phyloP scores from a whole-genome alignment of 1,140 invertebrate genomes.

The Drosophila aff. region DNA sequence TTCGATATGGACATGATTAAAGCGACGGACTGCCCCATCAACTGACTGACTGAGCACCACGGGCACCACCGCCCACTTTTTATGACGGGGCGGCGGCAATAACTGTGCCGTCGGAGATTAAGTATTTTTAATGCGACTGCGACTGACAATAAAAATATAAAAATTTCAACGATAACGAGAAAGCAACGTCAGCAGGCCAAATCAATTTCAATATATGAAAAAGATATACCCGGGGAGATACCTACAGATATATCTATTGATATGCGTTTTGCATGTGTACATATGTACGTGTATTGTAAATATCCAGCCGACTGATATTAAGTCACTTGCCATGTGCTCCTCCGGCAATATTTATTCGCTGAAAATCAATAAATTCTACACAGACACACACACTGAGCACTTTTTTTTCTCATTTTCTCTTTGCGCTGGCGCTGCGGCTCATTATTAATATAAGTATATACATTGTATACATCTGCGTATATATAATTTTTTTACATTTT shows the following conservation, averaged over 20 bases:
- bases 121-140: constrained; percentile 82
- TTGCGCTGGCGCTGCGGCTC: constrained; percentile 61
- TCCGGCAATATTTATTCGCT: constrained; percentile 63
- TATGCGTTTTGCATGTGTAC: constrained; percentile 41
- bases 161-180: constrained; percentile 77
- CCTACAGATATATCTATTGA: constrained; percentile 20
- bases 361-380: constrained; percentile 68
- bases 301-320: constrained; percentile 57
- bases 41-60: constrained; percentile 7
- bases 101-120: constrained; percentile 74
- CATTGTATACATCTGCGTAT: constrained; percentile 56
- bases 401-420: constrained; percentile 59
- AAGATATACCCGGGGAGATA: constrained; percentile 29
- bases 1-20: constrained; percentile 81
- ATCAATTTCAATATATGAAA: constrained; percentile 73
- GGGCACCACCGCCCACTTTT: constrained; percentile 13
- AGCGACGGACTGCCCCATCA: constrained; percentile 37
- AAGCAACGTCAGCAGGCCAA: constrained; percentile 66
- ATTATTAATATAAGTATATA: constrained; percentile 50
- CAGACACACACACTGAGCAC: constrained; percentile 34
- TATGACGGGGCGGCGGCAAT: constrained; percentile 50
- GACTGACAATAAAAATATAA: constrained; percentile 78
- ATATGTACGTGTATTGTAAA: constrained; percentile 31
- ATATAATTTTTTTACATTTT: constrained; percentile 77
- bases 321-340: constrained; percentile 61